These are phyloP conservation scores for Helicoverpa zea DNA, from an alignment of 1,140 invertebrate species.

Conservation along the genomic window DNA sequence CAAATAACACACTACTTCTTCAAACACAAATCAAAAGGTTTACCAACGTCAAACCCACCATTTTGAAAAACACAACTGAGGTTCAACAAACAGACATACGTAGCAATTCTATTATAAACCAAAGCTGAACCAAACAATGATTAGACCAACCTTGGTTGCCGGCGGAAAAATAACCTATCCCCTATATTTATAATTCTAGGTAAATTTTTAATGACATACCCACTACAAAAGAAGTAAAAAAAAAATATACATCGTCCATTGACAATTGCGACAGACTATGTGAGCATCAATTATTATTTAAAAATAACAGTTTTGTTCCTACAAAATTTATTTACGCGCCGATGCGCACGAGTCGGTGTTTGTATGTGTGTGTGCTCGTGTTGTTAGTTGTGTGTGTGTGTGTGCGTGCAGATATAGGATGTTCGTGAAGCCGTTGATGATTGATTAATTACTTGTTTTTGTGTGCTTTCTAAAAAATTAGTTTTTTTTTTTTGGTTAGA, in stretches of 20 bases:
- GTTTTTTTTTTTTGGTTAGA: conserved; percentile 52
- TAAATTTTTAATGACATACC: conserved; percentile 53
- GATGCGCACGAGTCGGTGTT: conserved; percentile 61
- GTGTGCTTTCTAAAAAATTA: conserved; percentile 66
- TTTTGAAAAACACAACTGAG: not conserved
- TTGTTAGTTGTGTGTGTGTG: conserved; percentile 31
- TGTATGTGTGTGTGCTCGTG: conserved; percentile 51
- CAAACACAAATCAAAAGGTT: no score
- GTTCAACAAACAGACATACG: not conserved
- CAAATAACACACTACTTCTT: no score
- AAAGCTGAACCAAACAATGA: conserved; percentile 3
- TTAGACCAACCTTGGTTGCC: not conserved
- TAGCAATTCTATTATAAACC: conserved; percentile 28
- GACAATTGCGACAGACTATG: conserved; percentile 50
- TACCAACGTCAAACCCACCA: not conserved
- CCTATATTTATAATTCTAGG: conserved; percentile 60
- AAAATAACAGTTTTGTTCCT: conserved; percentile 85
- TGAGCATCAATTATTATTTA: conserved; percentile 83
- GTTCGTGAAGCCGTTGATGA: conserved; percentile 68
- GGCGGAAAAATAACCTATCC: conserved; percentile 63
- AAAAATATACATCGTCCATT: conserved; percentile 75
- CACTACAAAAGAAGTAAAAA: conserved; percentile 67
- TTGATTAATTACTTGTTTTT: conserved; percentile 69
- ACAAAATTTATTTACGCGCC: conserved; percentile 83
- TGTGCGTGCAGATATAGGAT: conserved; percentile 69